A percentile compares a stretch with the other conserved stretches of the same genome.
Conservation (phyloP, 2,113 vertebrate genomes). For the Myanophis thanlyinensis region DNA sequence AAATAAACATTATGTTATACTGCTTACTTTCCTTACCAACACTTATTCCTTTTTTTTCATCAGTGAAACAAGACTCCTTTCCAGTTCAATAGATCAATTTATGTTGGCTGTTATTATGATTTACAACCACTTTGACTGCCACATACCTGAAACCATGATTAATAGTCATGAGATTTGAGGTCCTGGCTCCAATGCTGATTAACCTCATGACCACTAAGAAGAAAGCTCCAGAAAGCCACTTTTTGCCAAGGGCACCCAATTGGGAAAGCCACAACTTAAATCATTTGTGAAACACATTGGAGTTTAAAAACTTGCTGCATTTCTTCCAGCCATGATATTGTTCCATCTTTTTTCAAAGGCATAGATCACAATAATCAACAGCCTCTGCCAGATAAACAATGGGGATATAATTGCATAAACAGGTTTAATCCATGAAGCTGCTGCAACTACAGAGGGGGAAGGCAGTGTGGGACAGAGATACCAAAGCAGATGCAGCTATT, state of each 20-base stretch:
- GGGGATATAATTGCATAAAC: not conserved
- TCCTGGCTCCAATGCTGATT: constrained; percentile 17
- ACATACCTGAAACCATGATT: constrained; percentile 23
- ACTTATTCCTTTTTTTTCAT: constrained; percentile 43
- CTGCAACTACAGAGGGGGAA: not conserved
- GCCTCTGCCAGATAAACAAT: not conserved
- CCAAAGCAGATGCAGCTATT: not conserved
- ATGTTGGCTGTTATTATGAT: constrained; percentile 36
- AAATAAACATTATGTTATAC: constrained; percentile 34
- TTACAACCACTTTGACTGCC: constrained; percentile 48
- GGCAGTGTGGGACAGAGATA: not conserved
- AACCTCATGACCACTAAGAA: not conserved
- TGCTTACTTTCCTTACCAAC: constrained; percentile 38
- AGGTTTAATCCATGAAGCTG: not conserved
- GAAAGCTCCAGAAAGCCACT: not conserved
- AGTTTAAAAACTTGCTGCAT: not conserved
- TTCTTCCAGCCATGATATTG: not conserved
- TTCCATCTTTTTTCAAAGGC: not conserved
- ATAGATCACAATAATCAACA: not conserved
- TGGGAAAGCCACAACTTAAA: not conserved
- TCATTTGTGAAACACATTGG: not conserved
- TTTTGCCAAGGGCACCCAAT: not conserved
- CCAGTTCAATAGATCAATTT: constrained; percentile 46
- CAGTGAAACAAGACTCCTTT: constrained; percentile 43
- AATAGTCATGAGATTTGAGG: constrained; percentile 26